Evolutionary conservation across 64 coral and sea anemone species (phyloP), one percentile per base, ranked within the genome.

Genomic region (Pocillopora verrucosa): DNA sequence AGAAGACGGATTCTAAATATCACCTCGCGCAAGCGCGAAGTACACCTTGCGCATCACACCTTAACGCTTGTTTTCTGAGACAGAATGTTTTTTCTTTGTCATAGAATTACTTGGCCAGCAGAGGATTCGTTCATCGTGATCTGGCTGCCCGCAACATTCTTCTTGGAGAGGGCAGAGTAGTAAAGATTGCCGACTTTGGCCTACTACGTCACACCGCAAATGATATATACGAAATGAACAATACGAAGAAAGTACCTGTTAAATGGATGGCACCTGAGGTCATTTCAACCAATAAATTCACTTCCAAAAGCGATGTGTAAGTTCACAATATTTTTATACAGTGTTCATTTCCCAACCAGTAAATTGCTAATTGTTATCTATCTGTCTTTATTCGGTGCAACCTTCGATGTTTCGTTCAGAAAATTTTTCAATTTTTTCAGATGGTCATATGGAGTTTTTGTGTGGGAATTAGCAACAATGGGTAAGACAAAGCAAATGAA

Each of bases 251-350:
- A n/a, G 60, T 94, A 17, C 93, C 93, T 25, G 4, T 90, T 10
- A 94, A 94, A 38, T 94, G 93, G 93, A 94, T 90, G 82, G 86
- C 86, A 34, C 77, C 79, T 41, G 93, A 94, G 62, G 93, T 88
- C 68, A 86, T 94, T 11, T 90, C 80, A 59, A 76, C 87, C 76
- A 82, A 87, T 72, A 62, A 56, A 11, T 94, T 80, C 75, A 94
- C 93, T 20, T 34, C 41, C 0, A 77, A 94, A 74, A 94, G 93
- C 61, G 93, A 94, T 13, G 93, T 94, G 93, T 94, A 65, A 94
- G 93, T 89, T 76, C 25, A 62, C 73, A 22, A 56, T 12, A 19
- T 41, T 16, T 72, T 72, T 34, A 4, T 73, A 51, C 41, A 7
- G 41, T 51, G 41, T 51, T 3, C 41, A 51, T 51, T 1, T 5